These are phyloP conservation scores for Gryon sp. DNA, from an alignment of 1,140 invertebrate genomes.

Conservation along the genomic window DNA sequence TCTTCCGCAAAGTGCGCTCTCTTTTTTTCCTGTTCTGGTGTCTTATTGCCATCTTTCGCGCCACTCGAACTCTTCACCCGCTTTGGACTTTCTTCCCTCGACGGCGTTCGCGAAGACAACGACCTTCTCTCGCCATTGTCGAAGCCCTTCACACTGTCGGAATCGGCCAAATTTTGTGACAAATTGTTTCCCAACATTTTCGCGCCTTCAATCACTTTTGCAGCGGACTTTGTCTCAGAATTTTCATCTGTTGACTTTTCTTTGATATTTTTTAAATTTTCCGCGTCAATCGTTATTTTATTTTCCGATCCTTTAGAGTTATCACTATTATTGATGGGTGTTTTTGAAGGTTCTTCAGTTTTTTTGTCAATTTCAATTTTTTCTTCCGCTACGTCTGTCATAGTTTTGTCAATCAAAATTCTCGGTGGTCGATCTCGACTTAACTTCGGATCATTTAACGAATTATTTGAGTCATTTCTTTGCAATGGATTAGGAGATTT, in stretches of 20 bases:
- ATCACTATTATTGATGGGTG: too few species aligned
- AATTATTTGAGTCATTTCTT: conserved; percentile 56
- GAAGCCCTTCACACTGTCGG: conserved; percentile 67
- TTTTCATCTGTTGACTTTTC: too few species aligned
- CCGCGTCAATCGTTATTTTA: too few species aligned
- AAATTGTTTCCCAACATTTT: conserved; percentile 28
- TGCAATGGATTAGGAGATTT: conserved; percentile 16
- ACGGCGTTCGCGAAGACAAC: conserved; percentile 58
- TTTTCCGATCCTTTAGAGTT: too few species aligned
- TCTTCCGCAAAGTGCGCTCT: conserved; percentile 65
- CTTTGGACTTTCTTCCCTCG: conserved; percentile 49
- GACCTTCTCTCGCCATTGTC: conserved; percentile 70
- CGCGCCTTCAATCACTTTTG: too few species aligned
- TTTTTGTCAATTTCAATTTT: too few species aligned
- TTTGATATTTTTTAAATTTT: too few species aligned
- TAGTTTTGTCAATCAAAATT: conserved; percentile 66
- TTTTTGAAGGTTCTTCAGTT: too few species aligned
- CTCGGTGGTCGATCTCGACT: conserved; percentile 34
- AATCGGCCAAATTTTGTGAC: conserved; percentile 26
- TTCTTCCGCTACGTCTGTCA: conserved; percentile 64
- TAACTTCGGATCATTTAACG: conserved; percentile 38
- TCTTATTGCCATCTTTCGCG: conserved; percentile 21
- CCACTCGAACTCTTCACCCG: conserved; percentile 18
- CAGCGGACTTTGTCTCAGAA: too few species aligned
- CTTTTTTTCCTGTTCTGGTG: conserved; percentile 65